phyloP scores from a whole-genome alignment of 1,140 invertebrate genomes.

The Phthorimaea operculella region DNA sequence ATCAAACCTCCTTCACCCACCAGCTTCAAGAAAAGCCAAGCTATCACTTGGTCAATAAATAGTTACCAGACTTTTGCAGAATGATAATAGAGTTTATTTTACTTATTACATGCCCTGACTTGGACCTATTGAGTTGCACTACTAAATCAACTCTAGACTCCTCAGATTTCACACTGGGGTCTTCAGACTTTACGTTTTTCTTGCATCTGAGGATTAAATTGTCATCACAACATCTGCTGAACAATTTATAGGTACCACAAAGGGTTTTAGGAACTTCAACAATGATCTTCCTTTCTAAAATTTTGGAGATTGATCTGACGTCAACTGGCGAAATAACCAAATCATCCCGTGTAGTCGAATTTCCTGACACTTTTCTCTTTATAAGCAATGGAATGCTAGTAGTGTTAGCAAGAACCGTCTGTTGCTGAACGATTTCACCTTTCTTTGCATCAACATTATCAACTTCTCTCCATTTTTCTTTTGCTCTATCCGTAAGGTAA shows the following conservation, averaged over 20 bases:
- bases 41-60: background rate
- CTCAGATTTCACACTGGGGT: slow-evolving; percentile 8
- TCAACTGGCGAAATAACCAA: slow-evolving; percentile 52
- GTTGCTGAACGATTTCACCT: slow-evolving; percentile 6
- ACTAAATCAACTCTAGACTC: slow-evolving; percentile 35
- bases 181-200: slow-evolving; percentile 18
- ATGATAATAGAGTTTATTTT: slow-evolving; percentile 44
- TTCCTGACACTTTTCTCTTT: slow-evolving; percentile 22
- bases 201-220: slow-evolving; percentile 44
- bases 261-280: slow-evolving; percentile 48
- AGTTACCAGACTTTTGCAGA: slow-evolving; percentile 21
- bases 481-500: slow-evolving; percentile 54
- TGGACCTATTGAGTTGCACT: slow-evolving; percentile 32
- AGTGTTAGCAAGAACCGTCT: slow-evolving; percentile 36
- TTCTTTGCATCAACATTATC: slow-evolving; percentile 8
- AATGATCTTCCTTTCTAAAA: slow-evolving; percentile 50
- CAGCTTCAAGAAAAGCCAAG: slow-evolving; percentile 1
- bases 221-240: slow-evolving; percentile 32
- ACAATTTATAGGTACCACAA: slow-evolving; percentile 36
- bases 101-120: slow-evolving; percentile 29
- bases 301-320: slow-evolving; percentile 41
- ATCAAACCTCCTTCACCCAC: slow-evolving; percentile 1
- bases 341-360: slow-evolving; percentile 38
- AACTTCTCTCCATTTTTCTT: slow-evolving; percentile 48
- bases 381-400: slow-evolving; percentile 37